Percentiles rank a stretch among this genome's conserved stretches.
Evolutionary conservation across 2,113 vertebrate species (phyloP).

Genomic region (Spilogale gracilis): DNA sequence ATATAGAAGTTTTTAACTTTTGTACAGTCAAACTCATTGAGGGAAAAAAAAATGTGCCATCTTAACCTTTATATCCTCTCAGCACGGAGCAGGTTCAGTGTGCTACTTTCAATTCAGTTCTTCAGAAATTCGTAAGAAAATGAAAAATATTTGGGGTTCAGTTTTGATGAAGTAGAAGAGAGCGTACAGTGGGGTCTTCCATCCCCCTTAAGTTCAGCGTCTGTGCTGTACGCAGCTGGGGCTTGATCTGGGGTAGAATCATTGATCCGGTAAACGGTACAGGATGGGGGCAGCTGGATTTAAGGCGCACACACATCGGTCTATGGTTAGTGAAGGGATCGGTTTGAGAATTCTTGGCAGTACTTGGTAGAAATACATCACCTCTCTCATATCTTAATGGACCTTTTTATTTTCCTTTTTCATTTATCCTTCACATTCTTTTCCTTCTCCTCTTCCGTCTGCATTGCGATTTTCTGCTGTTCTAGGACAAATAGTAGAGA

Average conservation of each 20-base stretch:
- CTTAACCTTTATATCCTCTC: not conserved
- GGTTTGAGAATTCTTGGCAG: not conserved
- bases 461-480: not conserved
- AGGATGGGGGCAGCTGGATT: not conserved
- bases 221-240: not conserved
- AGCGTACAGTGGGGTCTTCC: not conserved
- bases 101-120: not conserved
- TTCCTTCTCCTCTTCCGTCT: not conserved
- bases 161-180: not conserved
- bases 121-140: not conserved
- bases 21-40: not conserved
- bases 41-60: not conserved
- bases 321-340: not conserved
- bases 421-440: not conserved
- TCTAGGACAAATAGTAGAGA: not conserved
- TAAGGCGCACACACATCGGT: not conserved
- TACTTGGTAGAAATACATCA: not conserved
- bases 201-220: not conserved
- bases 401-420: not conserved
- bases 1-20: not conserved
- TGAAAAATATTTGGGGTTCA: not conserved
- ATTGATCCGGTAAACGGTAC: not conserved
- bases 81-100: fast-evolving
- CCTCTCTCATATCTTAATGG: not conserved
- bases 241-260: not conserved